Evolutionary conservation across 2,797 vertebrate species (phyloP), one percentile per base, ranked within the genome.

Genomic region (Sebastes kiyomatsui): DNA sequence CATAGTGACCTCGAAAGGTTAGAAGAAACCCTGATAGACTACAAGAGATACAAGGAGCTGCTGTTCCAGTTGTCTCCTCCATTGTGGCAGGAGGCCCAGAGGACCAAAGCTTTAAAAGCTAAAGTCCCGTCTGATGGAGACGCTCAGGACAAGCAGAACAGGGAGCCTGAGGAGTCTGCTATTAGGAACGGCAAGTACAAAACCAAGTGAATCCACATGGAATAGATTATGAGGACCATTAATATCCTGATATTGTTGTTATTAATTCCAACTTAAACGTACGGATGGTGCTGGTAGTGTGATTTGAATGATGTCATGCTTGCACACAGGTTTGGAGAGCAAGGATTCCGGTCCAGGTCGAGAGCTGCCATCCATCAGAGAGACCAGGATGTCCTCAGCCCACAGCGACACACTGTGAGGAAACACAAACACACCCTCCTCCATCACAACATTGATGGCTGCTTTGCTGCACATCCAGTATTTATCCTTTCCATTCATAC

Each of bases 41-140:
- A 96, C 86, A 96, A 87, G 59, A 81, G 81, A 74, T 98, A 97
- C 93, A 96, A 94, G 84, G 94, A 98, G 22, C 97, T 99, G 82
- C 96, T 99, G 59, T 96, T 96, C 49, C 94, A 95, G 67, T 80
- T 99, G 25, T 98, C 97, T 11, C 97, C 97, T 11, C 92, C 91
- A 33, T 96, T 97, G 79, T 98, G 98, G 98, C 89, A 96, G 84
- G 92, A 97, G 7, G 74, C 93, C 6, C 94, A 94, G 27, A 72
- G 81, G 20, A 84, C 35, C 62, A 89, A 95, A 81, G 35, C 80
- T 20, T 18, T 23, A 27, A 83, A 22, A 9, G 33, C 32, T 30
- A 75, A 87, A 16, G 35, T 6, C 42, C 54, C 2, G 1, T 49
- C 55, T 67, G 32, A 80, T 6, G 65, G 77, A 72, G 85, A 85